Base-by-base conservation (phyloP, 1,140 invertebrate genomes). In the Drosophila gunungcola region DNA sequence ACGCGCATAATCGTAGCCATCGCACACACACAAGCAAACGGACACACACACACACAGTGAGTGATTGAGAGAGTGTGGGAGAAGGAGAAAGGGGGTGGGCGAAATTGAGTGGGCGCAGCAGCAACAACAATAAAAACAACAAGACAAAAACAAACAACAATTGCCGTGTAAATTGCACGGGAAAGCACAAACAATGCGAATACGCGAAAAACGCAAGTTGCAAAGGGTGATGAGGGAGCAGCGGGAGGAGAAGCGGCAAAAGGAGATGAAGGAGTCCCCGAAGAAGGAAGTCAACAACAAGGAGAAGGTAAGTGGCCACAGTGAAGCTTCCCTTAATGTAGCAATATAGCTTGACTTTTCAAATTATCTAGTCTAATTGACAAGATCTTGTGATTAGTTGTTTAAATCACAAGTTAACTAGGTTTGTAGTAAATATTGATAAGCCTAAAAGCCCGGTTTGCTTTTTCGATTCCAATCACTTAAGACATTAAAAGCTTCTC, bases 1-100 rank as follows among this genome's bases (percentile, higher is more conserved):
- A 89, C 72, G 84, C 84, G 84, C 84, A 88, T 80, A 88, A 88
- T 88, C 84, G 84, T 88, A 88, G 83, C 83, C 84, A 72, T 83
- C 80, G 60, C 62, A 78, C 67, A 68, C 64, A 65, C 29, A 79
- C 67, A 51, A 52, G 38, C 61, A 25, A 60, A 65, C 60, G 36
- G 52, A 41, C 73, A 48, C n/a, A 48, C 56, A 32, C 42, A 56
- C 27, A 43, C 49, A 57, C 34, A 21, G 63, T 38, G 42, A 52
- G 74, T 55, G 43, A 60, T 61, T 73, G 58, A 46, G 65, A 67
- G 49, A 27, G 73, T 16, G 36, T 32, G 58, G 51, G 49, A 42
- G 42, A 13, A 41, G 43, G 32, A 38, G 39, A 21, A 27, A 67
- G 48, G 13, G 76, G 60, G 36, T 7, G 34, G 38, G 42, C 58